Conservation (phyloP, 1,140 invertebrate species). For the Laodelphax striatellus region DNA sequence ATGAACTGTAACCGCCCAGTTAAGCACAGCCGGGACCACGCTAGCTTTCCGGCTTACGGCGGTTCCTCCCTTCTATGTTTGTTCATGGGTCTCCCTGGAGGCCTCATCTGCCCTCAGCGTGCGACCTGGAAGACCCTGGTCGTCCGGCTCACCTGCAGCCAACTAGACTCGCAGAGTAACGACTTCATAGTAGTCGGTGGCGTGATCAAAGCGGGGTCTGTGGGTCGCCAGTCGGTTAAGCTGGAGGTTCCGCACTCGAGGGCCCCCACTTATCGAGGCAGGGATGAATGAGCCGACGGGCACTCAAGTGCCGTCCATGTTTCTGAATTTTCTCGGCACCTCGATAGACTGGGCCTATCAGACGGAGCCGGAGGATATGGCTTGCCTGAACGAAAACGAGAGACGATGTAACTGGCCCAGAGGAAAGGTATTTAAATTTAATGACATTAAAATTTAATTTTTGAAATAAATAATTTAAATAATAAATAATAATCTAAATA, state of each 20-base stretch:
- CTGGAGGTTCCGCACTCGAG: slow-evolving; percentile 61
- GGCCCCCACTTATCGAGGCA: slow-evolving; percentile 72
- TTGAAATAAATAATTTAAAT: too few species aligned
- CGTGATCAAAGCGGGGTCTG: slow-evolving; percentile 67
- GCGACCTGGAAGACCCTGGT: slow-evolving; percentile 70
- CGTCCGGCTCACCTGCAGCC: slow-evolving; percentile 43
- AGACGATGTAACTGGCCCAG: slow-evolving; percentile 69
- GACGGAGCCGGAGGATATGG: slow-evolving; percentile 74
- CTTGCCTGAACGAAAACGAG: slow-evolving; percentile 63
- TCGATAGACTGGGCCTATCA: slow-evolving; percentile 79
- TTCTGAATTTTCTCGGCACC: slow-evolving; percentile 67
- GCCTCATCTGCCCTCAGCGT: slow-evolving; percentile 70
- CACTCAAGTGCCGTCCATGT: slow-evolving; percentile 73
- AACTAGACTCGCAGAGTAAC: slow-evolving; percentile 54
- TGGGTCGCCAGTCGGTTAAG: slow-evolving; percentile 58
- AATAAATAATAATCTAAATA: too few species aligned
- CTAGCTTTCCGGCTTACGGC: slow-evolving; percentile 66
- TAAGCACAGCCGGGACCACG: slow-evolving; percentile 62
- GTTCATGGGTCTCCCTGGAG: slow-evolving; percentile 74
- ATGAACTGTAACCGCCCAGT: slow-evolving; percentile 56
- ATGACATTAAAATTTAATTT: too few species aligned
- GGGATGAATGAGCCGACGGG: slow-evolving; percentile 70
- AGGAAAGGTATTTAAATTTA: slow-evolving; percentile 70
- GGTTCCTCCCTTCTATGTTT: slow-evolving; percentile 70
- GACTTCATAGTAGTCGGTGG: slow-evolving; percentile 82